These are phyloP conservation scores for Eristalinus aeneus DNA, from an alignment of 2,888 invertebrate genomes.

Conservation along the genomic window DNA sequence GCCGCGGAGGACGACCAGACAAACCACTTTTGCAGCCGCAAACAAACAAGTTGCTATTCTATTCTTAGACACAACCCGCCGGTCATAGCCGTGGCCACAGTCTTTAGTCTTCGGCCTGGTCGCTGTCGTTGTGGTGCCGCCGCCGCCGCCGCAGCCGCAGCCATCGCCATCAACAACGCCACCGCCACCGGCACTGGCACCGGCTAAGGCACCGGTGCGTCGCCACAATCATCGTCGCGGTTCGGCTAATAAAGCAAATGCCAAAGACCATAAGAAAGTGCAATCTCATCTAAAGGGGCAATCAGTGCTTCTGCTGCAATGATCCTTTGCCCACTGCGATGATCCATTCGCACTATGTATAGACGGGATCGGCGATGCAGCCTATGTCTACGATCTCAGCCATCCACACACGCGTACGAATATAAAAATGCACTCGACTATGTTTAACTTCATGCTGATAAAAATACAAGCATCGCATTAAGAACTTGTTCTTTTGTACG, in stretches of 20 bases:
- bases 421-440: conserved; percentile 55
- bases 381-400: neutral
- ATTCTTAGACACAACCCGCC: conserved; percentile 59
- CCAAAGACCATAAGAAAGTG: conserved; percentile 65
- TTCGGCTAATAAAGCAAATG: conserved; percentile 67
- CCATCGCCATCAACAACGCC: neutral
- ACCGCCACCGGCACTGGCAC: neutral
- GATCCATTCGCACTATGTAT: conserved; percentile 32
- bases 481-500: conserved; percentile 67
- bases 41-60: conserved; percentile 64
- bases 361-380: conserved; percentile 8
- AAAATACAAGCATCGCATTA: conserved; percentile 70
- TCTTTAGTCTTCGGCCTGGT: neutral
- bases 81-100: conserved; percentile 1
- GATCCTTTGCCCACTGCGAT: conserved; percentile 35
- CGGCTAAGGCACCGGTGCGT: neutral
- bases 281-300: conserved; percentile 67
- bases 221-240: conserved; percentile 25
- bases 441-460: conserved; percentile 69
- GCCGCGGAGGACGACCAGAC: conserved; percentile 46
- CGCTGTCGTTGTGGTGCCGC: neutral
- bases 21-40: conserved; percentile 58
- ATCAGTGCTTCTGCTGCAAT: conserved; percentile 64
- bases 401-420: conserved; percentile 8
- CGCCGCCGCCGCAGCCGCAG: neutral